Conservation (phyloP, 2,113 vertebrate species). For the Diadophis punctatus region DNA sequence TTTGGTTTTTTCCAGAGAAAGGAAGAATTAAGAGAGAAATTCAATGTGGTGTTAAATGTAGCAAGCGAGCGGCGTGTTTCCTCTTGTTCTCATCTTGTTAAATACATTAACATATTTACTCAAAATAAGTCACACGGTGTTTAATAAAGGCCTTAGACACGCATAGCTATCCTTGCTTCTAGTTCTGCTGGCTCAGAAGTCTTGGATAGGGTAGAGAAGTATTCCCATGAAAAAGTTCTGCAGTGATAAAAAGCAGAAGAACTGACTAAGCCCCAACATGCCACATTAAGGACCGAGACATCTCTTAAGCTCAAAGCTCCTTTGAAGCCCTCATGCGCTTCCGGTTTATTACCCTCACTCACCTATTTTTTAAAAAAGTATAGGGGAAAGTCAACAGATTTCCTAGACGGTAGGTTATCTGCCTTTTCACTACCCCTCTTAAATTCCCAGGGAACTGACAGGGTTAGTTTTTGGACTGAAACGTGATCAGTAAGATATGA, state of each 20-base stretch:
- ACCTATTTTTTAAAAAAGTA: neutral
- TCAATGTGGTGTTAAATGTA: neutral
- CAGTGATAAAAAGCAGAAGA: neutral
- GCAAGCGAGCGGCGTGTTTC: neutral
- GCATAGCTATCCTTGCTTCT: too few species aligned
- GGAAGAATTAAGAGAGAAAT: neutral
- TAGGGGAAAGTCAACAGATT: neutral
- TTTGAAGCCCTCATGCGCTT: neutral
- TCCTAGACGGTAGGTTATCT: neutral
- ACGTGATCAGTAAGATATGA: neutral
- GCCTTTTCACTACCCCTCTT: neutral
- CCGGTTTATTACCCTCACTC: neutral
- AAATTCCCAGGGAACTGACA: neutral
- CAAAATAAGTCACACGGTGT: neutral
- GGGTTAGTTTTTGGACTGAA: neutral
- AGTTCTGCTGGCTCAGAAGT: neutral
- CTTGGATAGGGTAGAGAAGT: neutral
- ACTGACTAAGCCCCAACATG: neutral
- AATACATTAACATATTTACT: neutral
- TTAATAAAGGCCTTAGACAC: neutral
- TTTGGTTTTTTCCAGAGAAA: constrained; percentile 29
- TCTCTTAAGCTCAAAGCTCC: neutral
- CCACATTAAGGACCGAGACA: neutral
- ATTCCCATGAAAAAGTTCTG: neutral
- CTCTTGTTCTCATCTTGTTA: too few species aligned